phyloP scores from a whole-genome alignment of 2,113 vertebrate species.

The Tragelaphus buxtoni region DNA sequence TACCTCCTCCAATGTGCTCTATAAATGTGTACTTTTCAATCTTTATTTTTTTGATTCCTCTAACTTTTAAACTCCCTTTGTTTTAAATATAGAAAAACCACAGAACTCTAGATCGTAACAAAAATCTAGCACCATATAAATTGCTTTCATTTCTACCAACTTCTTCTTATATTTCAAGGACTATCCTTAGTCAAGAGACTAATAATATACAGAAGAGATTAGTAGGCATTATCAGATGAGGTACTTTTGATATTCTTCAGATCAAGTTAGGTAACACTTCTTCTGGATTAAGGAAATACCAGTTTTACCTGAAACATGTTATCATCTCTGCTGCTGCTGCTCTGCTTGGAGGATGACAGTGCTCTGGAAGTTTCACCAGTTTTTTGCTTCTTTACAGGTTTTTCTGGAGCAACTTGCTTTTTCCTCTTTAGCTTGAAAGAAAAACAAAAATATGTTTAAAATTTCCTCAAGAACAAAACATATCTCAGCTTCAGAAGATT shows the following conservation, averaged over 20 bases:
- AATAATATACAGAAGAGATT: not conserved
- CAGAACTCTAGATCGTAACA: not conserved
- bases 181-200: not conserved
- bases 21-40: not conserved
- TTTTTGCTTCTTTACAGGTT: constrained; percentile 92
- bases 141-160: not conserved
- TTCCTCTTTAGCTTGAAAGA: constrained; percentile 89
- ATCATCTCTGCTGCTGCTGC: constrained; percentile 84
- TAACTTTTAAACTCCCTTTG: not conserved
- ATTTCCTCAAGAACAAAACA: not conserved
- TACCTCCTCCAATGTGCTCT: not conserved
- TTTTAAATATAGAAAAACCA: constrained; percentile 1
- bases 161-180: not conserved
- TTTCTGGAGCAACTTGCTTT: constrained; percentile 89
- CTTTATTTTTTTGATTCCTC: not conserved
- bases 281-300: not conserved
- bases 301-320: constrained; percentile 96
- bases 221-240: not conserved
- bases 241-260: not conserved
- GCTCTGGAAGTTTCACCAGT: constrained; percentile 93
- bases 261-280: not conserved
- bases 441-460: constrained; percentile 26
- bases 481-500: not conserved
- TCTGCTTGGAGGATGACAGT: constrained; percentile 88
- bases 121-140: constrained; percentile 11